Evolutionary conservation across 2,113 vertebrate genomes (phyloP).

Genomic region (Rhadina sibilatrix): DNA sequence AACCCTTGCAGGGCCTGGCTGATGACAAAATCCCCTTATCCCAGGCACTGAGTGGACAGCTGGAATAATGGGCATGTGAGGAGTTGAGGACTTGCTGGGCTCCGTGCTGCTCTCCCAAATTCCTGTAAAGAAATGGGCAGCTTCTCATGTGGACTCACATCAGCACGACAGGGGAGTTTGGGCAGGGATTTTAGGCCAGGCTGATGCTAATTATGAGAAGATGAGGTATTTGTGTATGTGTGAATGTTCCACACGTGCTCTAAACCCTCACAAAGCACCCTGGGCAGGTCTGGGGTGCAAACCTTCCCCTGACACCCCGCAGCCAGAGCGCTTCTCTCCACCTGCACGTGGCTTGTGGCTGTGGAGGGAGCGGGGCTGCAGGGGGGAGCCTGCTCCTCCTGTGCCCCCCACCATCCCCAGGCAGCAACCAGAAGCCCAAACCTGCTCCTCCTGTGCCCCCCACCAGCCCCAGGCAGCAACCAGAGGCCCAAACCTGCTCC

Average conservation of each 20-base stretch:
- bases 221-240: accelerated
- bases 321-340: accelerated
- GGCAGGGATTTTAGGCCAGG: not conserved
- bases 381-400: not conserved
- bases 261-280: accelerated
- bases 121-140: not conserved
- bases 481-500: accelerated
- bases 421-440: no score
- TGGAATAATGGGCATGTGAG: not conserved
- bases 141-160: accelerated
- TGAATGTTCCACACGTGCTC: not conserved
- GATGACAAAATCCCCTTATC: not conserved
- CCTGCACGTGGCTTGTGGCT: accelerated
- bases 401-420: no score
- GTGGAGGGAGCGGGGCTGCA: not conserved
- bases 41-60: accelerated
- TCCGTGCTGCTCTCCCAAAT: not conserved
- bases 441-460: not conserved
- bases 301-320: not conserved
- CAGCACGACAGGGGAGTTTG: not conserved
- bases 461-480: not conserved
- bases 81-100: not conserved
- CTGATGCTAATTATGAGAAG: not conserved
- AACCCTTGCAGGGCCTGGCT: not conserved
- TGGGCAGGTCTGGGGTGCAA: not conserved